Conservation (phyloP, 2,888 invertebrate genomes). For the Prenolepis imparis region DNA sequence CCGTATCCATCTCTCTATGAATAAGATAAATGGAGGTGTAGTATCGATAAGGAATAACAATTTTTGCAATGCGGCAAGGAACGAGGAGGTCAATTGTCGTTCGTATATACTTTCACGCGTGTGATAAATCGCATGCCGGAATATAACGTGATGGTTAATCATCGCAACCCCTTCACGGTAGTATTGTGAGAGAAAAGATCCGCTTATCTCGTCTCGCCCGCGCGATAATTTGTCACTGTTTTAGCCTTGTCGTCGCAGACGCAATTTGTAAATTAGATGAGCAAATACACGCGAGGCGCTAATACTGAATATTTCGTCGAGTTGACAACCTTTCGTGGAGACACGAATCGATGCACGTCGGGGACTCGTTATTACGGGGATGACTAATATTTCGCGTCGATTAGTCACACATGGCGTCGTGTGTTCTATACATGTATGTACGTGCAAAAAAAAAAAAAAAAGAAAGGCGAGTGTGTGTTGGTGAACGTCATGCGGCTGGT, state of each 20-base stretch:
- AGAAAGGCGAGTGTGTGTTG: neutral
- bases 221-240: slow-evolving; percentile 56
- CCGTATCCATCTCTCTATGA: neutral
- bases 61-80: slow-evolving; percentile 14
- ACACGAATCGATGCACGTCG: slow-evolving; percentile 56
- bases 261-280: slow-evolving; percentile 59
- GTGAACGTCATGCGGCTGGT: slow-evolving; percentile 18
- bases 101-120: neutral
- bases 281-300: slow-evolving; percentile 50
- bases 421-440: neutral
- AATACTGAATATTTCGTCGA: slow-evolving; percentile 34
- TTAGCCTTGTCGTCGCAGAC: slow-evolving; percentile 28
- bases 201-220: slow-evolving; percentile 48
- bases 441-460: neutral
- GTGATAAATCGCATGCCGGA: slow-evolving; percentile 46
- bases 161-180: slow-evolving; percentile 29
- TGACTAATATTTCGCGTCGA: slow-evolving; percentile 70
- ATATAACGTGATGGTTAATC: slow-evolving; percentile 28
- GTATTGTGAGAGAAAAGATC: slow-evolving; percentile 34
- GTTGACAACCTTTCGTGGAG: slow-evolving; percentile 43
- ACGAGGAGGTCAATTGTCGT: neutral
- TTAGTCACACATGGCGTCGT: slow-evolving; percentile 54
- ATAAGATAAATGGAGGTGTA: neutral
- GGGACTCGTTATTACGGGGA: slow-evolving; percentile 59
- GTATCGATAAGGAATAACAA: neutral